These are phyloP conservation scores for Hipposideros larvatus DNA, from an alignment of 2,797 vertebrate species.

Conservation along the genomic window DNA sequence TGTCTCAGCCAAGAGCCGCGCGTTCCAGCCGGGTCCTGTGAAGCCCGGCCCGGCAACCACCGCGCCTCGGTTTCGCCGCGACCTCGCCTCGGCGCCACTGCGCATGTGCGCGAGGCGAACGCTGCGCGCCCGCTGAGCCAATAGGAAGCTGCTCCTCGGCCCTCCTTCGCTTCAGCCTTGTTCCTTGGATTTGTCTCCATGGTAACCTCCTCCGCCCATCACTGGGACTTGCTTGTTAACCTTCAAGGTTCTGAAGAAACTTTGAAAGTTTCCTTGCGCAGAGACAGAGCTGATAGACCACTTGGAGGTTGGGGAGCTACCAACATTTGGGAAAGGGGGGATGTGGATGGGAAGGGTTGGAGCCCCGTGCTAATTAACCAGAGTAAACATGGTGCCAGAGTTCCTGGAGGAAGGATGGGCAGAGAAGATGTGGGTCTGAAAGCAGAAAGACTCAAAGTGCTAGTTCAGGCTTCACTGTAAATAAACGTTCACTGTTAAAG, in stretches of 20 bases:
- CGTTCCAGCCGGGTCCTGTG: neutral
- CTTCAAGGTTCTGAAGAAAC: neutral
- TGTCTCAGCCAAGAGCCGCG: neutral
- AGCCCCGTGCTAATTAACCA: neutral
- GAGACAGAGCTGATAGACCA: neutral
- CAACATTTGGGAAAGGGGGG: neutral
- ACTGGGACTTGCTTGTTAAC: neutral
- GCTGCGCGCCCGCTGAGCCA: slow-evolving; percentile 61
- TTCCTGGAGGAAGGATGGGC: neutral
- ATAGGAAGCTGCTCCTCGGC: neutral
- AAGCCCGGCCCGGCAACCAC: neutral
- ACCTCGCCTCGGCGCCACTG: slow-evolving; percentile 73
- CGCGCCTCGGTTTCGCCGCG: neutral
- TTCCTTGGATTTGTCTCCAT: slow-evolving; percentile 70
- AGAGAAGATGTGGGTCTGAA: neutral
- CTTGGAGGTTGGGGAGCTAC: neutral
- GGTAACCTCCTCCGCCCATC: slow-evolving; percentile 77
- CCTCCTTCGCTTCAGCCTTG: neutral
- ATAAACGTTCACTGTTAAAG: neutral
- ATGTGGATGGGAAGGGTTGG: neutral
- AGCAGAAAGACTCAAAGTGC: neutral
- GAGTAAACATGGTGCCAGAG: neutral
- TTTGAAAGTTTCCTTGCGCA: slow-evolving; percentile 32
- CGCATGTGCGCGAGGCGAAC: slow-evolving; percentile 68
- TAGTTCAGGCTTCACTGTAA: neutral